Evolutionary conservation across 1,140 invertebrate genomes (phyloP).

Genomic region (Archegozetes longisetosus): DNA sequence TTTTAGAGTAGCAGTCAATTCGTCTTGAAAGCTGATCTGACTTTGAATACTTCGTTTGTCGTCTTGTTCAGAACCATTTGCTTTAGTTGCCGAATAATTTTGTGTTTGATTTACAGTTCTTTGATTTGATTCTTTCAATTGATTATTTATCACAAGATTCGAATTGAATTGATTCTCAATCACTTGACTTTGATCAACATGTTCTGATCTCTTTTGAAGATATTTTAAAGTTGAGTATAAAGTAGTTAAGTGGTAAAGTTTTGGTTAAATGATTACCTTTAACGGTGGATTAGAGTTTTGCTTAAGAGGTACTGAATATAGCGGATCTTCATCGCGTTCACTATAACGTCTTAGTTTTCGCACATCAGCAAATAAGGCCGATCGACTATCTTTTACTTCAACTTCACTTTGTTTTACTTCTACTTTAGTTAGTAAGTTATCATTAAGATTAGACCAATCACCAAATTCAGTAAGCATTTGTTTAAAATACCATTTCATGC

Average conservation of each 20-base stretch:
- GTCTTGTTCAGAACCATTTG: not conserved
- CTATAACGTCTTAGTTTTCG: too few relatives aligned
- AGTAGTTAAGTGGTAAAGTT: too few relatives aligned
- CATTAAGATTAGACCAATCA: not conserved
- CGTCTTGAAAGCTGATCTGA: not conserved
- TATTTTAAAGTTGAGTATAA: too few relatives aligned
- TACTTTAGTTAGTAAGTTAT: not conserved
- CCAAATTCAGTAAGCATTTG: not conserved
- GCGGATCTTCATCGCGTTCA: too few relatives aligned
- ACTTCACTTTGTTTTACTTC: not conserved
- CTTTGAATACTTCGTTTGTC: not conserved
- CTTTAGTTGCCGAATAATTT: not conserved
- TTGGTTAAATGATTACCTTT: too few relatives aligned
- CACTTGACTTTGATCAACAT: not conserved
- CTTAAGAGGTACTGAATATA: too few relatives aligned
- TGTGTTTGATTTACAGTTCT: too few relatives aligned
- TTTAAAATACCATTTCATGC: not conserved
- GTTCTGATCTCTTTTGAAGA: not conserved
- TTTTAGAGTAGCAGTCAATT: not conserved
- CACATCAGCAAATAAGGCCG: too few relatives aligned
- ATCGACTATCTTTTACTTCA: not conserved
- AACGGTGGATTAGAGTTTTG: too few relatives aligned
- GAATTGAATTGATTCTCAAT: not conserved
- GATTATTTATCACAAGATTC: not conserved
- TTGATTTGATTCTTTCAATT: not conserved